Percentiles rank a stretch among this genome's conserved stretches.
These are phyloP conservation scores for Pollenia angustigena DNA, from an alignment of 2,888 invertebrate genomes.

Conservation along the genomic window DNA sequence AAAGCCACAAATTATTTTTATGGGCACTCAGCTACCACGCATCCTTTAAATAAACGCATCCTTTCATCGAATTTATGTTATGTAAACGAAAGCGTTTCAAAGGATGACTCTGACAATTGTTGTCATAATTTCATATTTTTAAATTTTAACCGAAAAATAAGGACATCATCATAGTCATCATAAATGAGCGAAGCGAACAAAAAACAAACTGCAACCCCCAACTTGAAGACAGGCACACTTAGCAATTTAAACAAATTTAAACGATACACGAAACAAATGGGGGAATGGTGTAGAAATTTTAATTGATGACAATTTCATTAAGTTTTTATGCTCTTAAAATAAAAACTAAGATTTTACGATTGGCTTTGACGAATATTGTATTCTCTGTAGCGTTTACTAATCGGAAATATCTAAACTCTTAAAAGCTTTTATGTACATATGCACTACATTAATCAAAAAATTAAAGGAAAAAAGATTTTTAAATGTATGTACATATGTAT, in stretches of 20 bases:
- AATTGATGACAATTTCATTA: constrained; percentile 83
- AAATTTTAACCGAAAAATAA: constrained; percentile 66
- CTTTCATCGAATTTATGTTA: constrained; percentile 54
- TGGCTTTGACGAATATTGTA: constrained; percentile 15
- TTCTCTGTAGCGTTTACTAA: background rate
- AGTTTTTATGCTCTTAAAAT: constrained; percentile 73
- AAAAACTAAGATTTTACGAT: constrained; percentile 14
- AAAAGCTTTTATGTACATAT: no score
- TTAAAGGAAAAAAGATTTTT: no score
- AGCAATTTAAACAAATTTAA: constrained; percentile 72
- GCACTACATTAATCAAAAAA: no score
- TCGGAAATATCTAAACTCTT: no score
- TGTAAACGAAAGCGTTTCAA: constrained; percentile 51
- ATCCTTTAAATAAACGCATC: constrained; percentile 58
- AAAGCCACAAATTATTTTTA: constrained; percentile 78
- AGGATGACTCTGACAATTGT: constrained; percentile 61
- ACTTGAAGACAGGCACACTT: constrained; percentile 60
- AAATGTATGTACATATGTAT: no score
- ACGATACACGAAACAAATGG: constrained; percentile 67
- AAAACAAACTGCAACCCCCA: constrained; percentile 51
- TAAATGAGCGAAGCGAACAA: constrained; percentile 6
- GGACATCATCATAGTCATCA: constrained; percentile 50
- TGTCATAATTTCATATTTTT: constrained; percentile 72
- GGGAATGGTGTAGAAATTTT: constrained; percentile 78
- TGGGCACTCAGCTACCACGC: constrained; percentile 71